Evolutionary conservation across 2,113 vertebrate genomes (phyloP), one percentile per base, ranked within the genome.

Genomic region (Mobula birostris): DNA sequence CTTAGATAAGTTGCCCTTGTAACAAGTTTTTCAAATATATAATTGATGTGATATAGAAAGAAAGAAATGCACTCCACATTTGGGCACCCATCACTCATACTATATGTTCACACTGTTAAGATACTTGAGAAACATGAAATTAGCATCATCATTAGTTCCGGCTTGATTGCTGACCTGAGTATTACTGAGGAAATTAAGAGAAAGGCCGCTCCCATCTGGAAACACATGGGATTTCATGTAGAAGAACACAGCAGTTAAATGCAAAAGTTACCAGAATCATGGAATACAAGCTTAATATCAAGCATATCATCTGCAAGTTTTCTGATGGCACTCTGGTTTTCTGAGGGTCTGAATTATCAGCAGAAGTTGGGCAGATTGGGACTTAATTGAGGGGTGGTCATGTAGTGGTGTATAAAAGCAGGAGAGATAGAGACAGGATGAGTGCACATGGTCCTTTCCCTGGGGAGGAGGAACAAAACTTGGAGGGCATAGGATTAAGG

Each of bases 121-220:
- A 5, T 27, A 88, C 4, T 32, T 85, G 56, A 24, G 80, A 83
- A 27, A 58, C 24, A 48, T 85, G 48, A 90, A 66, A 66, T 14
- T 63, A 17, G 29, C 61, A 90, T 88, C n/a, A 32, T 32, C 15
- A 29, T n/a, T 88, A 17, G 48, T 15, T 5, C 56, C 61, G 27
- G 24, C 11, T 63, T 32, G 61, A 66, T 66, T 66, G 66, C 14
- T 36, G 14, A 0, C 2, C 0, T 66, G 61, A 88, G 5, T 17
- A 32, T 66, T 66, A 66, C 5, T 90, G 85, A 14, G 66, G 85
- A 90, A 36, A n/a, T 90, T 36, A 36, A 61, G 85, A 66, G 14
- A 90, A 90, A 90, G 85, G 1, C 61, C 68, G 85, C 85, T 68
- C 85, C 61, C 85, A 17, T 0, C 85, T 90, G 85, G 85, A n/a